Evolutionary conservation across 2,797 vertebrate species (phyloP).

Genomic region (Anisognathus igniventris): DNA sequence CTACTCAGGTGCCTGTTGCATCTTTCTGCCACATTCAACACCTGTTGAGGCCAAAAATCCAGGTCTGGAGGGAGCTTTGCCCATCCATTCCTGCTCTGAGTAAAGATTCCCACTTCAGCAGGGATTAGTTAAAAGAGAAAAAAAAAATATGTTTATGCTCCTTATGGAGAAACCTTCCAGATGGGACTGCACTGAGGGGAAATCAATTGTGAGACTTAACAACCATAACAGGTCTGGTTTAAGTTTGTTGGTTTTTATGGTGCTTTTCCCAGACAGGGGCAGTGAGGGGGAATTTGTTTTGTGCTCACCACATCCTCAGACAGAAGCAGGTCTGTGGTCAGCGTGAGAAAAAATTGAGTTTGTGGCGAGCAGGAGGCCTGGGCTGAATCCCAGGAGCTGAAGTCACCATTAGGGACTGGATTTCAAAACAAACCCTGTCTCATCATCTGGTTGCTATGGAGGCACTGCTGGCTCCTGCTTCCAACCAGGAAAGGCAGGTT

Average conservation of each 20-base stretch:
- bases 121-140: background rate
- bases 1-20: background rate
- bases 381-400: background rate
- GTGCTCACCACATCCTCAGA: background rate
- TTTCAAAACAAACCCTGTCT: background rate
- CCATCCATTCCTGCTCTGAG: background rate
- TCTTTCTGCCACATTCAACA: background rate
- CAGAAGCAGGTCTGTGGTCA: background rate
- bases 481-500: background rate
- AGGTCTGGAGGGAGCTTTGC: background rate
- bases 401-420: background rate
- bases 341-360: background rate
- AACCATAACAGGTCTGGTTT: background rate
- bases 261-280: background rate
- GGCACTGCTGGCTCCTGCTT: slow-evolving; percentile 18
- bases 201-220: slow-evolving; percentile 34
- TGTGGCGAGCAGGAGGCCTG: background rate
- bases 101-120: background rate
- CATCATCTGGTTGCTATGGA: slow-evolving; percentile 36
- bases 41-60: background rate
- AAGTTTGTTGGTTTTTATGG: slow-evolving; percentile 3
- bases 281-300: background rate
- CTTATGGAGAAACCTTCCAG: slow-evolving; percentile 38
- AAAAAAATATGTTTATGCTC: background rate
- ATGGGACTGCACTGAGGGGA: slow-evolving; percentile 1